These are phyloP conservation scores for Drosophila fuyamai DNA, from an alignment of 1,140 invertebrate species.

Conservation along the genomic window DNA sequence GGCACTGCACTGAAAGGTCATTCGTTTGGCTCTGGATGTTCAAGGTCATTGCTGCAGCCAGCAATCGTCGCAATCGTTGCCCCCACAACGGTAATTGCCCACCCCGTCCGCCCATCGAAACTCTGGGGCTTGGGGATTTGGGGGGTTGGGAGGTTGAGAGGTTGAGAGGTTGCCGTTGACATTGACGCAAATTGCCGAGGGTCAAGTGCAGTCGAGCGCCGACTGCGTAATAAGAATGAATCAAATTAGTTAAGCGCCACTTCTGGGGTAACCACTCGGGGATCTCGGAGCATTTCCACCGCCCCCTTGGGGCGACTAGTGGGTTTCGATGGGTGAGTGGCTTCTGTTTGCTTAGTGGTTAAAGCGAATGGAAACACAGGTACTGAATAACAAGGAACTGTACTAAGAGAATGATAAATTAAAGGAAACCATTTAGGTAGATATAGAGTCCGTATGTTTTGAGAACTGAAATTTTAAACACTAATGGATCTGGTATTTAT, in stretches of 20 bases:
- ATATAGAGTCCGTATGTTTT: too few relatives aligned
- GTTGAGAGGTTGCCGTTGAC: conserved; percentile 48
- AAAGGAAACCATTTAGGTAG: not conserved
- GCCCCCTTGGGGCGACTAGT: not conserved
- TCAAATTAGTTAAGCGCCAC: conserved; percentile 66
- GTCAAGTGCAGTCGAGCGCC: conserved; percentile 64
- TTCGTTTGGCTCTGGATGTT: conserved; percentile 56
- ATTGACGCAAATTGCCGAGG: conserved; percentile 78
- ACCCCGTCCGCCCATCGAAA: conserved; percentile 10
- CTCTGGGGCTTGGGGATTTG: not conserved
- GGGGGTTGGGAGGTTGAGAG: not conserved
- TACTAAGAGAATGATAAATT: not conserved
- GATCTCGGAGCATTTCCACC: conserved; percentile 17
- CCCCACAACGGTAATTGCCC: conserved; percentile 59
- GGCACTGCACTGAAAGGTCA: conserved; percentile 69
- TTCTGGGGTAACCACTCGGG: conserved; percentile 23
- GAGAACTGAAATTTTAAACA: too few relatives aligned
- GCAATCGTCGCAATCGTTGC: conserved; percentile 36
- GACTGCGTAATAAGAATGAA: conserved; percentile 65
- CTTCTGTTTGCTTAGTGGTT: not conserved
- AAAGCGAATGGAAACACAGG: not conserved
- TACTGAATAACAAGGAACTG: not conserved
- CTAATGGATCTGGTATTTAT: too few relatives aligned
- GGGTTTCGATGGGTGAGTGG: not conserved
- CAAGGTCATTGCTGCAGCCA: conserved; percentile 65